phyloP scores from a whole-genome alignment of 1,140 invertebrate genomes.

The Conopomorpha cramerella region DNA sequence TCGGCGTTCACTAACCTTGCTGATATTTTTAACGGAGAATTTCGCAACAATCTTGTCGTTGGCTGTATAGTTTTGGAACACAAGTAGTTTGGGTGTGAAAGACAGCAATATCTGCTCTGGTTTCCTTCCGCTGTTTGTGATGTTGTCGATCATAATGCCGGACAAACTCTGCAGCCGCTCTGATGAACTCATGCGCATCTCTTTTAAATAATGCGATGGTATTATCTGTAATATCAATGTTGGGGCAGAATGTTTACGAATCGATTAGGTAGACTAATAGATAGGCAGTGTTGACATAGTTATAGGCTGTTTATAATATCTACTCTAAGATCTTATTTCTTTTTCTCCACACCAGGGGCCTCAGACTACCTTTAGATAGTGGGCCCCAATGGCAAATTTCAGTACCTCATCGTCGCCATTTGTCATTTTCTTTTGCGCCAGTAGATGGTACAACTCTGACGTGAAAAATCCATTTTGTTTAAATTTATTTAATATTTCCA shows the following conservation, averaged over 20 bases:
- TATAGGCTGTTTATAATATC: too few species aligned
- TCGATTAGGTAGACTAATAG: too few species aligned
- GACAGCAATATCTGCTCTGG: constrained; percentile 19
- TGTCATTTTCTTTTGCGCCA: constrained; percentile 27
- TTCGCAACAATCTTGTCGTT: constrained; percentile 39
- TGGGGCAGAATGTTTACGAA: too few species aligned
- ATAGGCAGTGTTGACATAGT: too few species aligned
- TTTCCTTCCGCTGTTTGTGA: constrained; percentile 13
- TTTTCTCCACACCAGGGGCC: too few species aligned
- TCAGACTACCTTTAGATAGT: too few species aligned
- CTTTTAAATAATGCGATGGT: constrained; percentile 35
- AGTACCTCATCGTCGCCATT: constrained; percentile 22
- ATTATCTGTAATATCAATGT: too few species aligned
- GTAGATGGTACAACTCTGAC: constrained; percentile 34
- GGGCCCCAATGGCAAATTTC: too few species aligned
- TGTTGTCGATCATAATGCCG: constrained; percentile 26
- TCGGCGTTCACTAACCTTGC: too few species aligned
- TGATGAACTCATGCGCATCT: constrained; percentile 34
- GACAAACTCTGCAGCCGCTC: constrained; percentile 29
- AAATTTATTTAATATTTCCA: constrained; percentile 43
- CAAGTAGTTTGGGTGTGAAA: constrained; percentile 29
- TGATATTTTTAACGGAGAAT: constrained; percentile 44
- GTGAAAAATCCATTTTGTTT: constrained; percentile 51
- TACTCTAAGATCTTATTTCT: too few species aligned
- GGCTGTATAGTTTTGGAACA: constrained; percentile 45